Percentiles rank a stretch among this genome's conserved stretches.
These are phyloP conservation scores for Axea sp. DNA, from an alignment of 2,888 invertebrate species.

Conservation along the genomic window DNA sequence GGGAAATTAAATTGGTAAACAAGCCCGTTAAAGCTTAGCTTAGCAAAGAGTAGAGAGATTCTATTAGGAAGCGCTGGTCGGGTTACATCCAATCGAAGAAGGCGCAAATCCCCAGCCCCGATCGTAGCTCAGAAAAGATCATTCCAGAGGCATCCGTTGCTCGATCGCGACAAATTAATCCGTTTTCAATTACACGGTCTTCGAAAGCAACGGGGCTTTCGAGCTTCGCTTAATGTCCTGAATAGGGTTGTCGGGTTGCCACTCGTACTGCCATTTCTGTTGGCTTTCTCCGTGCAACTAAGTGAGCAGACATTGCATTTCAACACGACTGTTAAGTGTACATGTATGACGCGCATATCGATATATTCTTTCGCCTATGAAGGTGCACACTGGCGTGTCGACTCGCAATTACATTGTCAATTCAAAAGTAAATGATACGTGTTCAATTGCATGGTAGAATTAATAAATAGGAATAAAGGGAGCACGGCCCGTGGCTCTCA, in stretches of 20 bases:
- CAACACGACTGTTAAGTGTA: constrained; percentile 40
- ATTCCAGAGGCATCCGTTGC: constrained; percentile 42
- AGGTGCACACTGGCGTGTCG: constrained; percentile 60
- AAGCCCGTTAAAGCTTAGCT: constrained; percentile 56
- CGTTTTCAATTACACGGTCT: constrained; percentile 69
- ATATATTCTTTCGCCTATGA: constrained; percentile 61
- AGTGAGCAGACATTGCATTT: constrained; percentile 53
- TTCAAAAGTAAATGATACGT: constrained; percentile 76
- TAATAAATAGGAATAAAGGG: constrained; percentile 75
- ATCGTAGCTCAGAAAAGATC: constrained; percentile 61
- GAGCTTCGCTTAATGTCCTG: constrained; percentile 66
- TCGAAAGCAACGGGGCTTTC: constrained; percentile 63
- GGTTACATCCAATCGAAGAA: constrained; percentile 57
- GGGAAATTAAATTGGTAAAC: constrained; percentile 63
- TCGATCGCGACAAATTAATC: constrained; percentile 68
- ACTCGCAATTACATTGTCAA: constrained; percentile 71
- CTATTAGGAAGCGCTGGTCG: constrained; percentile 51
- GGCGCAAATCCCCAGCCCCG: constrained; percentile 47
- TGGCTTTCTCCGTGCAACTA: constrained; percentile 40
- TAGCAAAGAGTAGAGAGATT: constrained; percentile 50
- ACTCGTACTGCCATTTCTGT: constrained; percentile 42
- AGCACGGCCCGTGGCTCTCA: constrained; percentile 63
- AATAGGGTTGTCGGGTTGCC: constrained; percentile 66
- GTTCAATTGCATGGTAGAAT: constrained; percentile 75
- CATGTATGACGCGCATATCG: constrained; percentile 51